Evolutionary conservation across 2,113 vertebrate genomes (phyloP).

Genomic region (Scomber japonicus): DNA sequence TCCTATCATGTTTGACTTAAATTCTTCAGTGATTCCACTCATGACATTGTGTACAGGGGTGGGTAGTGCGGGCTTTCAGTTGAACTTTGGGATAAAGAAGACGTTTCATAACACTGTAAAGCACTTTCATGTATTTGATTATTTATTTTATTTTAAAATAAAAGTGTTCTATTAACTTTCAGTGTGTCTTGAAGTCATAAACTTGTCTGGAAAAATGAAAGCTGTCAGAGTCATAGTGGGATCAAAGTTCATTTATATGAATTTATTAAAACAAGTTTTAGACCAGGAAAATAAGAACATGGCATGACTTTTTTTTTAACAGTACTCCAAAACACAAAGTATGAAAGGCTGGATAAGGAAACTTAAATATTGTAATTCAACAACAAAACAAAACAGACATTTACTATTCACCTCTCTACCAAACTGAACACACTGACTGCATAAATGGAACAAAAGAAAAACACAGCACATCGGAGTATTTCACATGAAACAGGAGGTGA

Average conservation of each 20-base stretch:
- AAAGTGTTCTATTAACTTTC: constrained; percentile 83
- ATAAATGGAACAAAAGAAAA: constrained; percentile 81
- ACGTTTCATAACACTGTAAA: constrained; percentile 57
- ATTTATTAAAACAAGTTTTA: constrained; percentile 76
- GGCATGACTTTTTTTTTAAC: constrained; percentile 25
- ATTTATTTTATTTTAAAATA: constrained; percentile 82
- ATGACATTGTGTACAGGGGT: not conserved
- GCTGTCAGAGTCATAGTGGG: not conserved
- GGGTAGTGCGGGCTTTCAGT: constrained; percentile 10
- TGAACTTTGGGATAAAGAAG: constrained; percentile 14
- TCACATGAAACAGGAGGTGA: constrained; percentile 69
- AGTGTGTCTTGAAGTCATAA: not conserved
- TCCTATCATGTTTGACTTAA: not conserved
- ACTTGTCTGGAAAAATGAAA: not conserved
- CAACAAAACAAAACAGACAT: constrained; percentile 24
- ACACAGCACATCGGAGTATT: constrained; percentile 63
- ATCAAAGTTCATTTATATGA: constrained; percentile 39
- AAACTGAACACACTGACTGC: constrained; percentile 54
- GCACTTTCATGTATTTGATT: constrained; percentile 71
- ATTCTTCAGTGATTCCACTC: constrained; percentile 15
- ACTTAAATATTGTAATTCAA: constrained; percentile 54
- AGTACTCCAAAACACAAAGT: constrained; percentile 44
- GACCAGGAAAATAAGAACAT: constrained; percentile 49
- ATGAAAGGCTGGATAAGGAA: constrained; percentile 26
- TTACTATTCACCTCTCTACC: constrained; percentile 61